Evolutionary conservation across 2,888 invertebrate genomes (phyloP).

Genomic region (Nebria brevicollis): DNA sequence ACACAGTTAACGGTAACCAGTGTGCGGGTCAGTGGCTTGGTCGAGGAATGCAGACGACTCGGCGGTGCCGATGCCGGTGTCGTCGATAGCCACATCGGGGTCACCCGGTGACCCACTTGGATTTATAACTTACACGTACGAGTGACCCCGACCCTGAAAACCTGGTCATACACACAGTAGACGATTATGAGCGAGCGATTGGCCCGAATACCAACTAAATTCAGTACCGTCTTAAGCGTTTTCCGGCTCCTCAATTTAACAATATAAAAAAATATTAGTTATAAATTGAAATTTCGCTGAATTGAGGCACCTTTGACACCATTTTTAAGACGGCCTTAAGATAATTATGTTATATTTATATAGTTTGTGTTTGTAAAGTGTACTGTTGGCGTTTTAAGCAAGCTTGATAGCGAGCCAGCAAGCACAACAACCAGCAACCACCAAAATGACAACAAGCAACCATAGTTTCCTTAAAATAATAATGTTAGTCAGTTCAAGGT

Average conservation of each 20-base stretch:
- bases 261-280: too few species aligned
- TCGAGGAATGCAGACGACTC: conserved; percentile 20
- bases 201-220: conserved; percentile 11
- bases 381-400: conserved; percentile 5
- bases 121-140: neutral
- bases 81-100: conserved; percentile 55
- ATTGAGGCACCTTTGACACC: too few species aligned
- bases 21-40: conserved; percentile 31
- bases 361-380: neutral
- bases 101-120: conserved; percentile 62
- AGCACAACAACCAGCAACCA: neutral
- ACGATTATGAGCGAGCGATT: conserved; percentile 5
- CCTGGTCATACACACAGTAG: neutral
- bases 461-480: neutral
- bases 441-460: conserved; percentile 8
- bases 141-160: conserved; percentile 49
- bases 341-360: too few species aligned
- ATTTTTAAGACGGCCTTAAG: too few species aligned
- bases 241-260: neutral
- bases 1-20: neutral
- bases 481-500: conserved; percentile 35
- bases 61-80: neutral
- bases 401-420: conserved; percentile 2
- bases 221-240: neutral
- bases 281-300: too few species aligned